Percentiles rank a stretch among this genome's conserved stretches.
These are phyloP conservation scores for Lysandra bellargus DNA, from an alignment of 2,888 invertebrate species.

Conservation along the genomic window DNA sequence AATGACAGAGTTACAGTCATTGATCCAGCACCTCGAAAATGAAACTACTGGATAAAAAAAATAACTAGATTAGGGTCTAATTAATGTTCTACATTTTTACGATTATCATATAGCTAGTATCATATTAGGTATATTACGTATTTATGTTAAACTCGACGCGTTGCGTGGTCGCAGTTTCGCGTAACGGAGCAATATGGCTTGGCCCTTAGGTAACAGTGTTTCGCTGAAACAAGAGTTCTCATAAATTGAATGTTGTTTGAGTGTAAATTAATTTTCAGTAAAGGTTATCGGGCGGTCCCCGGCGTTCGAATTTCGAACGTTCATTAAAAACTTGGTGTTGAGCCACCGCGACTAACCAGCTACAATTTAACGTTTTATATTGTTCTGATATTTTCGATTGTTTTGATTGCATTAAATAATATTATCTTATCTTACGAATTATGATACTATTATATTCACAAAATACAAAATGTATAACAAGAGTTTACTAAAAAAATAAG, in stretches of 20 bases:
- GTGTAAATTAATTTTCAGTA: constrained; percentile 18
- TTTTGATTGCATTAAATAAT: background rate
- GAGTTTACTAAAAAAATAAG: too few species aligned
- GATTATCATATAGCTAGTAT: too few species aligned
- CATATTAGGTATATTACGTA: background rate
- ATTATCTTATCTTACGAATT: too few species aligned
- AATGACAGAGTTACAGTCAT: too few species aligned
- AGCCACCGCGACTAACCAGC: background rate
- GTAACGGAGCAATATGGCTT: background rate
- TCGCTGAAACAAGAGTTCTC: constrained; percentile 2
- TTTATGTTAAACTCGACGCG: background rate
- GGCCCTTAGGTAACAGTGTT: background rate
- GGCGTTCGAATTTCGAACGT: constrained; percentile 2
- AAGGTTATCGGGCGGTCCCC: background rate
- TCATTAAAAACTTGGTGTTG: constrained; percentile 16
- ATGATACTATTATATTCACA: too few species aligned
- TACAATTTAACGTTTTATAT: background rate
- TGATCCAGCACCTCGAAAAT: too few species aligned
- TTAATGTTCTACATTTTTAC: too few species aligned
- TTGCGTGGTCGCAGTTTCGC: background rate
- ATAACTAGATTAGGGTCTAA: too few species aligned
- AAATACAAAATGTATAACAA: too few species aligned
- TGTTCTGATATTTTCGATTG: background rate
- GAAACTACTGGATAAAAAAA: too few species aligned
- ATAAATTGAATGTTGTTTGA: constrained; percentile 9